A percentile compares a stretch with the other conserved stretches of the same genome.
Evolutionary conservation across 64 coral and sea anemone genomes (phyloP).

Genomic region (Dendronephthya gigantea): DNA sequence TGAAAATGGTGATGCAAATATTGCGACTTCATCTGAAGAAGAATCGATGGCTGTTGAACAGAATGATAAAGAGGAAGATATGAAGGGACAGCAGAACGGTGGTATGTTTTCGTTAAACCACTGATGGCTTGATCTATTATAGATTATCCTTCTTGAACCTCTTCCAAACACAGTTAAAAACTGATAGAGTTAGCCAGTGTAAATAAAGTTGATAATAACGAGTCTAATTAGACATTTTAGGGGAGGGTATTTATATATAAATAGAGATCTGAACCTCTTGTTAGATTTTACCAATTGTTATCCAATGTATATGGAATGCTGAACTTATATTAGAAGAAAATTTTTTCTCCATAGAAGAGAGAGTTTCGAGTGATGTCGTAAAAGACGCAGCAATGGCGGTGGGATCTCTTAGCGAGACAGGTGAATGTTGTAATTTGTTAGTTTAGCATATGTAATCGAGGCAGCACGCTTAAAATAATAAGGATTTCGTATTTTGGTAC

Average conservation of each 20-base stretch:
- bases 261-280: no score
- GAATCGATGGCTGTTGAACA: background rate
- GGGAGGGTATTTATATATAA: no score
- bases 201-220: no score
- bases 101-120: background rate
- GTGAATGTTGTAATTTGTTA: background rate
- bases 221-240: no score
- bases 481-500: no score
- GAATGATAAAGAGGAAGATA: constrained; percentile 9
- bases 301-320: no score
- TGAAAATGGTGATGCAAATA: background rate
- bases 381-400: constrained; percentile 69
- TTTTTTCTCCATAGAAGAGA: constrained; percentile 24
- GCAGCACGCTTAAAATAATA: no score
- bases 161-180: no score
- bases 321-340: background rate
- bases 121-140: no score
- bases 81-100: background rate
- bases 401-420: constrained; percentile 68
- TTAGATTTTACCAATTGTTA: no score
- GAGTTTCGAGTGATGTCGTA: constrained; percentile 58
- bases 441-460: background rate
- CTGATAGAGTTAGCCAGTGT: no score
- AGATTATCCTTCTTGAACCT: no score
- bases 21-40: background rate